Evolutionary conservation across 2,113 vertebrate genomes (phyloP).

Genomic region (Megaleporinus macrocephalus): DNA sequence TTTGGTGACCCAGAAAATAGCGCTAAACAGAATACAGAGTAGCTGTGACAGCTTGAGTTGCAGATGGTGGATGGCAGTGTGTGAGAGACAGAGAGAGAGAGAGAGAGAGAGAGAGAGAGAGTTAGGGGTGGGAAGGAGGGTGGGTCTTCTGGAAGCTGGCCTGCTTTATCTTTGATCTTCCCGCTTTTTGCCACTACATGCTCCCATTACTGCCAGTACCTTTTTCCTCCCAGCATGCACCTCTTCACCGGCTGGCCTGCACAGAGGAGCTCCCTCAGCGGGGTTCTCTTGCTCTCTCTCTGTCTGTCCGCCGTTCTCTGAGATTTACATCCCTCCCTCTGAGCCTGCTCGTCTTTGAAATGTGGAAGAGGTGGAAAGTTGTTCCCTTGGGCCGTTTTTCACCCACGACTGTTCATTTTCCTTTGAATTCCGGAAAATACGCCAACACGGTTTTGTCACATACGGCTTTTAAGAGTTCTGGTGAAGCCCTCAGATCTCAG

Average conservation of each 20-base stretch:
- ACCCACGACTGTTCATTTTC: not conserved
- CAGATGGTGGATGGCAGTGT: not conserved
- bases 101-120: not conserved
- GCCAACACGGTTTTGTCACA: too few species aligned
- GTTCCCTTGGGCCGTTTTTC: not conserved
- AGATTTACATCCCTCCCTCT: slow-evolving; percentile 4
- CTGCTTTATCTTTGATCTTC: slow-evolving; percentile 3
- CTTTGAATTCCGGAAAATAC: not conserved
- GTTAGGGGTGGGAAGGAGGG: not conserved
- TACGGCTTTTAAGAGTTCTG: not conserved
- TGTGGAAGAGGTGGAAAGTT: not conserved
- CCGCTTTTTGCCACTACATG: slow-evolving; percentile 7
- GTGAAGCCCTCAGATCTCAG: not conserved
- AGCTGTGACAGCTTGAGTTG: not conserved
- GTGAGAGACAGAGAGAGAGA: not conserved
- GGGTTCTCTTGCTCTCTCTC: not conserved
- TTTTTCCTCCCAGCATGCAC: slow-evolving; percentile 1
- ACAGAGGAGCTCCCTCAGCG: not conserved
- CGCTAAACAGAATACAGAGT: not conserved
- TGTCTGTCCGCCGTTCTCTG: not conserved
- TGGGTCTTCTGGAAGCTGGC: not conserved
- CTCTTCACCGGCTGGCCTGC: not conserved
- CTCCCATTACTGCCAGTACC: not conserved
- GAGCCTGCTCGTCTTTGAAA: slow-evolving; percentile 6
- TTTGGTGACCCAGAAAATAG: slow-evolving; percentile 7